Evolutionary conservation across 2,888 invertebrate species (phyloP).

Genomic region (Drosophila antonietae): DNA sequence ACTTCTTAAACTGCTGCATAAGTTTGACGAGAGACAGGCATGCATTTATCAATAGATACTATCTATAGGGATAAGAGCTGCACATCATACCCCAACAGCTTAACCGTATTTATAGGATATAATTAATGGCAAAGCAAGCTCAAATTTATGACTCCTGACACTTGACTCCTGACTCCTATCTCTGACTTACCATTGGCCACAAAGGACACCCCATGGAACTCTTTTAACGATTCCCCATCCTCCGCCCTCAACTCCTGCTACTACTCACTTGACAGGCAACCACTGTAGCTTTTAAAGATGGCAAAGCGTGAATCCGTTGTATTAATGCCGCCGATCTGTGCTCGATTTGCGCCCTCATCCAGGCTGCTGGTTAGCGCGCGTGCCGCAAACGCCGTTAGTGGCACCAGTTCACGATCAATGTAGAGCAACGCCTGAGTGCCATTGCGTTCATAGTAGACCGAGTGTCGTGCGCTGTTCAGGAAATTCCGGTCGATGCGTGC

Average conservation of each 20-base stretch:
- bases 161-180: constrained; percentile 21
- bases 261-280: constrained; percentile 94
- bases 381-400: constrained; percentile 88
- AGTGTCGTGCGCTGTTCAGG: constrained; percentile 91
- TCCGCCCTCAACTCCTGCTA: neutral
- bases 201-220: constrained; percentile 8
- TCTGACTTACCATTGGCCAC: neutral
- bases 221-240: constrained; percentile 8
- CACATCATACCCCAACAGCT: neutral
- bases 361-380: constrained; percentile 88
- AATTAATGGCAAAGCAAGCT: constrained; percentile 59
- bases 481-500: constrained; percentile 92
- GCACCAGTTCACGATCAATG: constrained; percentile 91
- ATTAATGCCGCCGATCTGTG: constrained; percentile 94
- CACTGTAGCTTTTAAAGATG: constrained; percentile 94
- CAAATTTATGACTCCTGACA: constrained; percentile 62
- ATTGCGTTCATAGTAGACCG: constrained; percentile 89
- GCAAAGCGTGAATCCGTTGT: constrained; percentile 92
- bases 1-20: too few relatives aligned
- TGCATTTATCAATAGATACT: neutral
- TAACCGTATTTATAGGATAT: neutral
- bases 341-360: constrained; percentile 91
- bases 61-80: neutral
- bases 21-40: neutral
- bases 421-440: constrained; percentile 89